Evolutionary conservation across 1,140 invertebrate species (phyloP), one percentile per base, ranked within the genome.

Genomic region (Eulimnadia texana): DNA sequence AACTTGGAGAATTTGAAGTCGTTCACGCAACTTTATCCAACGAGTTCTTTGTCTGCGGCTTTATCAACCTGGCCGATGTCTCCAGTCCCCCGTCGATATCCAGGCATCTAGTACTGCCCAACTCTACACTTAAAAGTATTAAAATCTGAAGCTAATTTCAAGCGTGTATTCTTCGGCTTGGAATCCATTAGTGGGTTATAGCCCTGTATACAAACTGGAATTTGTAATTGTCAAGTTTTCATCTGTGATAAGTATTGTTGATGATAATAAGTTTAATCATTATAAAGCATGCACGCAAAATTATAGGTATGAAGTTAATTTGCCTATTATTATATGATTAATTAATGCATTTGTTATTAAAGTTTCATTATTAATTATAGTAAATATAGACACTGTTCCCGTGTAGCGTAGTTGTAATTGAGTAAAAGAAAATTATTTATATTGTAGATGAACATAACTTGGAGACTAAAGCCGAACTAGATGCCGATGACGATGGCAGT

Each of bases 61-160:
- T 91, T 71, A 76, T 93, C 58, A 80, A 84, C n/a, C 79, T 88
- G 1, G 78, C 79, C 0, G 88, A 92, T 72, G 80, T 92, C 25
- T 88, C 90, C n/a, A 95, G 91, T 66, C 93, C 93, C n/a, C 90
- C 89, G 66, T 85, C 88, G 3, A 77, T 93, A 61, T 95, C 91
- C 52, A 79, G 91, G 25, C 93, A 98, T 75, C 77, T 96, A 52
- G 80, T 97, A 10, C 76, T 97, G 62, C 90, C 93, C 1, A 79
- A 78, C 58, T 67, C 71, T 50, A 77, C 67, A 64, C 79, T 76
- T 70, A 81, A 76, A 75, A 78, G 70, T 63, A 64, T 23, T n/a
- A 50, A 2, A n/a, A n/a, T n/a, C n/a, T n/a, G n/a, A n/a, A n/a
- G n/a, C n/a, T n/a, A n/a, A n/a, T n/a, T n/a, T n/a, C n/a, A n/a